A percentile compares a stretch with the other conserved stretches of the same genome.
Evolutionary conservation across 2,797 vertebrate species (phyloP).

Genomic region (Mormyrops attenuatus): DNA sequence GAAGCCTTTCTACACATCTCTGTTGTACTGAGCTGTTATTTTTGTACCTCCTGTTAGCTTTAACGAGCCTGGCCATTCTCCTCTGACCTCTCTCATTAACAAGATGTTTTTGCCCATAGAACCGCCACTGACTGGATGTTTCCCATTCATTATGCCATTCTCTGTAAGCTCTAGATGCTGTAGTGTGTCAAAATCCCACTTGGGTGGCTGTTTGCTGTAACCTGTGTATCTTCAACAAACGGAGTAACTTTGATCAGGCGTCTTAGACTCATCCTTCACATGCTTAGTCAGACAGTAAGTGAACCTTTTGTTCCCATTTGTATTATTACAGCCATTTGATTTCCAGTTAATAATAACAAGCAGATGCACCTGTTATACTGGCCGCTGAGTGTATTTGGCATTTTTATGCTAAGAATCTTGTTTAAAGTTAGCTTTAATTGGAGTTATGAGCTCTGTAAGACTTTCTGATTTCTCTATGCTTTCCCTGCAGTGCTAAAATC

Average conservation of each 20-base stretch:
- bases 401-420: background rate
- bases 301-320: background rate
- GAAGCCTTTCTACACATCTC: background rate
- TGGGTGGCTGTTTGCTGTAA: background rate
- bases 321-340: background rate
- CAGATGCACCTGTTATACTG: background rate
- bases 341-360: background rate
- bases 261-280: background rate
- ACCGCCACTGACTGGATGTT: background rate
- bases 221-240: background rate
- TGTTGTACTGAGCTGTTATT: background rate
- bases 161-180: background rate
- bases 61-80: background rate
- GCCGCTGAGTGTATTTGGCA: background rate
- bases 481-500: background rate
- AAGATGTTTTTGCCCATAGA: background rate
- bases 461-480: background rate
- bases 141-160: background rate
- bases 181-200: background rate
- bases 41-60: background rate
- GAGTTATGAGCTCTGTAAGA: background rate
- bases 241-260: background rate
- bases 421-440: background rate
- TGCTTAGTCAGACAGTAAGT: background rate
- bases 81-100: background rate